These are phyloP conservation scores for Leuciscus idus DNA, from an alignment of 2,113 vertebrate species.

Conservation along the genomic window DNA sequence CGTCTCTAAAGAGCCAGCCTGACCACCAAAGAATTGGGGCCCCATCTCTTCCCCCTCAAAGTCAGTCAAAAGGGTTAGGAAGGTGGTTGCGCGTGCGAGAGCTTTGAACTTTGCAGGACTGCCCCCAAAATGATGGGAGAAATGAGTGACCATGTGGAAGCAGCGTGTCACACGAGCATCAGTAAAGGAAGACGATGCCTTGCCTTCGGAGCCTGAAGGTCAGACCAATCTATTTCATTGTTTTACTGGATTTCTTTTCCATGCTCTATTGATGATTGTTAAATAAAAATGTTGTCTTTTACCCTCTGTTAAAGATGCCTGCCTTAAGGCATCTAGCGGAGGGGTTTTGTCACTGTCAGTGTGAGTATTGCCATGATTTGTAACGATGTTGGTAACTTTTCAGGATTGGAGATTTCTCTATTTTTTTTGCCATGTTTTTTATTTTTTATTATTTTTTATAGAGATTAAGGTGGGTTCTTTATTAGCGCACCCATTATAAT, in stretches of 20 bases:
- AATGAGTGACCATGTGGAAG: slow-evolving; percentile 71
- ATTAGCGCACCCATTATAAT: slow-evolving; percentile 69
- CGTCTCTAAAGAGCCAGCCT: slow-evolving; percentile 72
- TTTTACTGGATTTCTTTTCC: slow-evolving; percentile 86
- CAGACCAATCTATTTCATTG: slow-evolving; percentile 97
- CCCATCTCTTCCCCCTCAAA: slow-evolving; percentile 65
- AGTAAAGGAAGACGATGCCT: slow-evolving; percentile 90
- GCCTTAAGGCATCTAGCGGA: slow-evolving; percentile 59
- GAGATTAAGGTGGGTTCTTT: slow-evolving; percentile 78
- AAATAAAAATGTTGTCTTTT: slow-evolving; percentile 54
- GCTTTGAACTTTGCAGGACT: slow-evolving; percentile 98
- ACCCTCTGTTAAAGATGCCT: slow-evolving; percentile 61
- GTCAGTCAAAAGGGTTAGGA: slow-evolving; percentile 80
- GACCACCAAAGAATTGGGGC: slow-evolving; percentile 64
- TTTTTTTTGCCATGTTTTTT: slow-evolving; percentile 59
- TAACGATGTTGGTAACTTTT: slow-evolving; percentile 43
- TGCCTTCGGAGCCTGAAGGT: slow-evolving; percentile 95
- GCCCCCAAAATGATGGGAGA: slow-evolving; percentile 70
- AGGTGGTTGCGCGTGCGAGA: slow-evolving; percentile 92
- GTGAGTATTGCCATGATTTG: slow-evolving; percentile 60
- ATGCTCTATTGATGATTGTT: slow-evolving; percentile 75
- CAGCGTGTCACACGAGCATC: slow-evolving; percentile 80
- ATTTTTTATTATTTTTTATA: slow-evolving; percentile 59
- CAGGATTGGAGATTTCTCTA: slow-evolving; percentile 49
- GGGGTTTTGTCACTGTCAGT: slow-evolving; percentile 57